These are phyloP conservation scores for Crocuta crocuta DNA, from an alignment of 2,113 vertebrate species.

Conservation along the genomic window DNA sequence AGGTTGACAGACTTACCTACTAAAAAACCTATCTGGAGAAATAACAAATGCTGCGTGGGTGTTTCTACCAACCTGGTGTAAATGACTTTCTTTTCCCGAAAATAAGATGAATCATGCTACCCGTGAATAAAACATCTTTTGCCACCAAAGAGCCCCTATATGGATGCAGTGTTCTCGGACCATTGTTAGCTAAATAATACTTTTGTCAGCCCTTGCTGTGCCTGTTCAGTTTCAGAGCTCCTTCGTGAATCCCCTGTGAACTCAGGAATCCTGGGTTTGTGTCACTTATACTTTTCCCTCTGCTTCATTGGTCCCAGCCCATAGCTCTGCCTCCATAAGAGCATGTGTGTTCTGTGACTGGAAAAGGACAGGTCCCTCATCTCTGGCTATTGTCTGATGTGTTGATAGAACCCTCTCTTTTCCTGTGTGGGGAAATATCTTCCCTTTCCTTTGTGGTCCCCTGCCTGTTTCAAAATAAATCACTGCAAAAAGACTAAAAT, in stretches of 20 bases:
- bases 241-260: background rate
- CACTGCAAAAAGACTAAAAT: background rate
- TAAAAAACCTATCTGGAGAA: background rate
- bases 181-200: background rate
- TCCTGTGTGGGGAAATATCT: background rate
- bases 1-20: background rate
- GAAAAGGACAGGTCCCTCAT: background rate
- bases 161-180: background rate
- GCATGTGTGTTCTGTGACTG: too few species aligned
- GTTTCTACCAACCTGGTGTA: background rate
- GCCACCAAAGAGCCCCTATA: background rate
- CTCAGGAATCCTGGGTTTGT: background rate
- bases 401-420: background rate
- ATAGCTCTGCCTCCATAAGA: background rate
- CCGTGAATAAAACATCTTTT: background rate
- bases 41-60: background rate
- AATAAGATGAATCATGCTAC: background rate
- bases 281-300: background rate
- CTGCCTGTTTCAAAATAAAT: background rate
- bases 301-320: background rate
- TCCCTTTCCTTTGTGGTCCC: background rate
- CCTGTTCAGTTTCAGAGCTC: background rate
- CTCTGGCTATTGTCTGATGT: background rate
- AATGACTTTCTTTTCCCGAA: background rate
- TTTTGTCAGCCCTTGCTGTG: background rate